A percentile compares a stretch with the other conserved stretches of the same genome.
These are phyloP conservation scores for Agrotis puta DNA, from an alignment of 2,888 invertebrate species.

Conservation along the genomic window DNA sequence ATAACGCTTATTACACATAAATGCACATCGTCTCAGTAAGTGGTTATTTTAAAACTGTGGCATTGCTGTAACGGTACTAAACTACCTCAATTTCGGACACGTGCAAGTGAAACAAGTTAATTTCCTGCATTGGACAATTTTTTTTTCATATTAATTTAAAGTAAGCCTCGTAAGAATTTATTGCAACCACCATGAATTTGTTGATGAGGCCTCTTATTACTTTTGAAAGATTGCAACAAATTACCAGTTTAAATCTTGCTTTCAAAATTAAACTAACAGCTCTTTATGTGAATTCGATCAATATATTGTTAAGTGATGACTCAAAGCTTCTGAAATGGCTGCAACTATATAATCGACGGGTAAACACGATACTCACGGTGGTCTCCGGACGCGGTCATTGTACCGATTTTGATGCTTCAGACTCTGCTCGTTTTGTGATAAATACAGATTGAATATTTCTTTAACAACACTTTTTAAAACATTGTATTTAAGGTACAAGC, in stretches of 20 bases:
- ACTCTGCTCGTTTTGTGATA: slow-evolving; percentile 42
- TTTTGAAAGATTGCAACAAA: slow-evolving; percentile 18
- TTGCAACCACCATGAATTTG: slow-evolving; percentile 4
- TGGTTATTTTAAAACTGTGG: slow-evolving; percentile 79
- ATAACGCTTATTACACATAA: slow-evolving; percentile 73
- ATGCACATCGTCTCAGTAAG: slow-evolving; percentile 74
- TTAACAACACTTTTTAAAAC: too few relatives aligned
- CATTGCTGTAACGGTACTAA: slow-evolving; percentile 83
- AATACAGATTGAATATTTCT: slow-evolving; percentile 67
- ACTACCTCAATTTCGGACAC: slow-evolving; percentile 78
- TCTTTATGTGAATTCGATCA: slow-evolving; percentile 52
- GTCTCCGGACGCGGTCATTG: slow-evolving; percentile 72
- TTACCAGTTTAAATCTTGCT: slow-evolving; percentile 14
- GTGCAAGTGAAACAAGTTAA: slow-evolving; percentile 80
- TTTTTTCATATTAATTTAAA: slow-evolving; percentile 73
- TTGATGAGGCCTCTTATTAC: slow-evolving; percentile 5
- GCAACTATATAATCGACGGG: slow-evolving; percentile 66
- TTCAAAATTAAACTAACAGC: slow-evolving; percentile 44
- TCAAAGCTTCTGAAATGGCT: slow-evolving; percentile 57
- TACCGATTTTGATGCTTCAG: slow-evolving; percentile 73
- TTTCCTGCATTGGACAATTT: slow-evolving; percentile 79
- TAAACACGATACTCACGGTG: slow-evolving; percentile 67
- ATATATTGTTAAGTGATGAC: slow-evolving; percentile 59
- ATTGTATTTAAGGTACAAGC: slow-evolving; percentile 24
- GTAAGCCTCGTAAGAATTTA: slow-evolving; percentile 20